A percentile compares a stretch with the other conserved stretches of the same genome.
Conservation (phyloP, 2,797 vertebrate species). For the Rhynchotus rufescens region DNA sequence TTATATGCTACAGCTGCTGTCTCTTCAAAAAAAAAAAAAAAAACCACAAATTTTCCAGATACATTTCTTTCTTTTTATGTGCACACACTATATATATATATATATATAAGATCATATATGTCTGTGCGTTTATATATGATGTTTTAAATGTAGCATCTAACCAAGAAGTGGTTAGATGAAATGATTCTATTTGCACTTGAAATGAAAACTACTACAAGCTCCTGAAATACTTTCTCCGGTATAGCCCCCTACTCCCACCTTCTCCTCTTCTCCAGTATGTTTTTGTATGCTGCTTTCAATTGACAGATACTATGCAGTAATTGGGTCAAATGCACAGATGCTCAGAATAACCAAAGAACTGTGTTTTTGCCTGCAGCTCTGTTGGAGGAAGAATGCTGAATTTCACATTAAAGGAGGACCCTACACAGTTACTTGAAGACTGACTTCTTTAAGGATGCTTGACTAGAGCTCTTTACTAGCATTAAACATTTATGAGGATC, state of each 20-base stretch:
- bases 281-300: neutral
- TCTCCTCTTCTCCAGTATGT: neutral
- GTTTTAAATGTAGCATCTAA: neutral
- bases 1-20: neutral
- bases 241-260: neutral
- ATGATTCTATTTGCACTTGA: neutral
- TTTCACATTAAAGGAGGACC: neutral
- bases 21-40: neutral
- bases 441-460: neutral
- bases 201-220: neutral
- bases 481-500: slow-evolving; percentile 22
- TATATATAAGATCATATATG: neutral
- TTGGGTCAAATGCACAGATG: slow-evolving; percentile 43
- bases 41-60: neutral
- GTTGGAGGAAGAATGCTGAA: neutral
- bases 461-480: neutral
- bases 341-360: slow-evolving; percentile 5
- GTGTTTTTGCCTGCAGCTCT: slow-evolving; percentile 19
- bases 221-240: neutral
- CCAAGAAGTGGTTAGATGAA: neutral
- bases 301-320: slow-evolving; percentile 30
- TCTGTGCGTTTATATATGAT: neutral
- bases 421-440: neutral
- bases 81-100: neutral
- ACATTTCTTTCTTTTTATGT: neutral